These are phyloP conservation scores for Hippocampus mohnikei DNA, from an alignment of 2,113 vertebrate species.

Conservation along the genomic window DNA sequence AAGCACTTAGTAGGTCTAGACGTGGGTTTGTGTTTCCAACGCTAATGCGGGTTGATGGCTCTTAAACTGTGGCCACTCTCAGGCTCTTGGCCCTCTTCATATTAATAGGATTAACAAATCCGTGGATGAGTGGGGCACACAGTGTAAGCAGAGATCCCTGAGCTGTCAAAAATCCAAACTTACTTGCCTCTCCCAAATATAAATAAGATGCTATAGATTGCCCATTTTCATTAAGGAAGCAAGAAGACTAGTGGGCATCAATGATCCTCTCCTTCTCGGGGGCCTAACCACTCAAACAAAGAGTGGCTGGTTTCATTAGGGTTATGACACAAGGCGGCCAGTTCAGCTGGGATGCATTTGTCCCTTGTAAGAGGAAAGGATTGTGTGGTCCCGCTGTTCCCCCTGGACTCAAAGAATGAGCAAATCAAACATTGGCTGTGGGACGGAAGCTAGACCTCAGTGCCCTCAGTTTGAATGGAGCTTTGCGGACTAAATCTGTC, in stretches of 20 bases:
- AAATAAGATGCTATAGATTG: conserved; percentile 51
- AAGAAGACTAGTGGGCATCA: conserved; percentile 33
- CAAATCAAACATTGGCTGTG: conserved; percentile 48
- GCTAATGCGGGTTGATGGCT: conserved; percentile 69
- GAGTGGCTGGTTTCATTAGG: conserved; percentile 50
- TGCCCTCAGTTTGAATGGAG: conserved; percentile 40
- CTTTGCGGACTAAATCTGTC: conserved; percentile 50
- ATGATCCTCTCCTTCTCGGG: conserved; percentile 34
- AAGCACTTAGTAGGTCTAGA: conserved; percentile 65
- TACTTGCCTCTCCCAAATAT: conserved; percentile 42
- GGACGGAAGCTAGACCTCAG: conserved; percentile 50
- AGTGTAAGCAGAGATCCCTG: conserved; percentile 63
- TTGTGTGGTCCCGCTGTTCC: conserved; percentile 63
- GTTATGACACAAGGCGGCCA: conserved; percentile 63
- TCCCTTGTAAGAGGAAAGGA: conserved; percentile 48
- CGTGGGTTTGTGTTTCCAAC: conserved; percentile 66
- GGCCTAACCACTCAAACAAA: conserved; percentile 36
- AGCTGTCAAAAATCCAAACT: conserved; percentile 62
- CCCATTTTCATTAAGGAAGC: conserved; percentile 32
- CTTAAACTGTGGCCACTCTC: conserved; percentile 62
- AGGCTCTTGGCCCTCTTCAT: conserved; percentile 63
- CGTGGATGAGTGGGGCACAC: conserved; percentile 56
- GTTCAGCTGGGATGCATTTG: conserved; percentile 46
- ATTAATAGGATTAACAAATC: conserved; percentile 75
- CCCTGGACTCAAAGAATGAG: conserved; percentile 37